Base-by-base conservation (phyloP, 2,113 vertebrate species). In the Scartelaos histophorus region DNA sequence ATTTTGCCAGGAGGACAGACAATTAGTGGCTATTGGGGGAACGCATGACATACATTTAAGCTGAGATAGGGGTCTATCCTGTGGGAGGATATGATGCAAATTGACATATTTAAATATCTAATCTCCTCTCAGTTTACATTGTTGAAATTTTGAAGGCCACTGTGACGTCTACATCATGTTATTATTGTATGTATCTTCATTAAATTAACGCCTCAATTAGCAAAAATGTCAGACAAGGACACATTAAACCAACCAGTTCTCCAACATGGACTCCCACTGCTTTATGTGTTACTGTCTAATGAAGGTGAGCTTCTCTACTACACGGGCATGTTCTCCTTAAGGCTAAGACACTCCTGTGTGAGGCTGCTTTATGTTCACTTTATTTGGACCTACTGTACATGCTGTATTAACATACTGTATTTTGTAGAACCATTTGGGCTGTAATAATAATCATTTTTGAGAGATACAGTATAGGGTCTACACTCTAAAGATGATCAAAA, bases 21-120 rank as follows among this genome's bases (percentile, higher is more conserved):
- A 91, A 90, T 92, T 90, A 91, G 87, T 83, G 85, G 82, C 75
- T 83, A 80, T 82, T 84, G 82, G 82, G 82, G 67, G 75, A 80
- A 78, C 21, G 70, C 68, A 77, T 88, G 78, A 83, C 85, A 89
- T 75, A 83, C 81, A 85, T 82, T 69, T 71, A 73, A 71, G 76
- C 74, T 80, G 72, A 82, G 73, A 61, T 66, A 68, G 70, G 69
- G 67, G 73, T 17, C 58, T 61, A 75, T 56, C 70, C 51, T 71
- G 69, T 61, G 73, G 71, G 69, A 65, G 21, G 51, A 71, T n/a
- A 4, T 58, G 38, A 76, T 77, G 49, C 38, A 46, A 66, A 24
- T 24, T 1, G 24, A 45, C 9, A 5, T 51, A 66, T 83, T 77
- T 84, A 53, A 70, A 73, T 72, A 66, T 57, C 68, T 76, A 78